Conservation (phyloP, 2,113 vertebrate genomes). For the Cromileptes altivelis region DNA sequence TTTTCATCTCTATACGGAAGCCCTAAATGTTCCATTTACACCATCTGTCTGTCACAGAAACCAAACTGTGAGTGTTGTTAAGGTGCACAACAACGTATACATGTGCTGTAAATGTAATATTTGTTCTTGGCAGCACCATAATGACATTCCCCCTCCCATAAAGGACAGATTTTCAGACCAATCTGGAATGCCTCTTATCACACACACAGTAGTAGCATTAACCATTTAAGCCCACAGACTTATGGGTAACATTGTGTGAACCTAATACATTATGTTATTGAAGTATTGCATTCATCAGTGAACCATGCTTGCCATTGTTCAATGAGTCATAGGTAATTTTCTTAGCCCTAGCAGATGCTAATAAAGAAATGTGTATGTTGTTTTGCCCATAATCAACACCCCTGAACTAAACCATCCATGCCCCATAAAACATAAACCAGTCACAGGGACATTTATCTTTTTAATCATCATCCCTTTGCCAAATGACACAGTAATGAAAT, state of each 20-base stretch:
- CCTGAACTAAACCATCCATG: constrained; percentile 63
- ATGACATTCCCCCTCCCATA: constrained; percentile 36
- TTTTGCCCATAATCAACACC: constrained; percentile 70
- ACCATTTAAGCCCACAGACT: constrained; percentile 14
- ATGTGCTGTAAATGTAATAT: constrained; percentile 34
- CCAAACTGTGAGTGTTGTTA: constrained; percentile 10
- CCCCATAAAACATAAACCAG: constrained; percentile 69
- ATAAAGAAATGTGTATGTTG: constrained; percentile 57
- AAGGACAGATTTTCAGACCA: constrained; percentile 15
- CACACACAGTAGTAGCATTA: constrained; percentile 4
- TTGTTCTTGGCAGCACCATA: constrained; percentile 31
- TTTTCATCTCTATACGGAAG: constrained; percentile 47
- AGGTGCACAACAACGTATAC: constrained; percentile 12
- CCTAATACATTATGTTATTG: constrained; percentile 27
- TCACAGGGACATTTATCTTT: constrained; percentile 62
- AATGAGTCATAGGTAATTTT: constrained; percentile 55
- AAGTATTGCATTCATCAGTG: constrained; percentile 35
- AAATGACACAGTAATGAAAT: constrained; percentile 70
- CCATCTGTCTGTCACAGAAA: constrained; percentile 32
- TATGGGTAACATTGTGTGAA: constrained; percentile 17
- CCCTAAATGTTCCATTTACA: constrained; percentile 46
- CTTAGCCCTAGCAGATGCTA: constrained; percentile 58
- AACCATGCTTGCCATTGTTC: constrained; percentile 44
- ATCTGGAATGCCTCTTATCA: constrained; percentile 29
- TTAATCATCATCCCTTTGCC: constrained; percentile 66